Percentiles rank a stretch among this genome's conserved stretches.
phyloP scores from a whole-genome alignment of 2,888 invertebrate species.

The Temnothorax ravouxi region DNA sequence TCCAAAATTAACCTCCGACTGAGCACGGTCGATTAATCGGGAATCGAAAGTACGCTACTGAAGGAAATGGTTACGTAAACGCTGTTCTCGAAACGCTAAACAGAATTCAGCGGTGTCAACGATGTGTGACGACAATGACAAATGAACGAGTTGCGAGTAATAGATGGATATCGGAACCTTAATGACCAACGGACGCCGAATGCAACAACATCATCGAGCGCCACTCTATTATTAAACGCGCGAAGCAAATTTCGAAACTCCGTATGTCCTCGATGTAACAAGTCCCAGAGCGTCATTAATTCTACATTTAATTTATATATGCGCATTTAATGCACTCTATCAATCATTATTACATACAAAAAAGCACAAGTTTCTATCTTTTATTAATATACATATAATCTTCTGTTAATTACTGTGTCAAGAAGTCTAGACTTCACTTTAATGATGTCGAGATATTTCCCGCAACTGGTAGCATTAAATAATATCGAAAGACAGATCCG shows the following conservation, averaged over 20 bases:
- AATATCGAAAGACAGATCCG: neutral
- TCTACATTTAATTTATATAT: neutral
- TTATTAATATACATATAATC: neutral
- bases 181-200: constrained; percentile 31
- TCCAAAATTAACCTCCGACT: constrained; percentile 80
- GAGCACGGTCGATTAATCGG: constrained; percentile 74
- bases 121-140: constrained; percentile 53
- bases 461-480: too few relatives aligned
- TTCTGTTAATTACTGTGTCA: neutral
- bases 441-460: neutral
- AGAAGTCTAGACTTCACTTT: neutral
- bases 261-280: neutral
- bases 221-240: constrained; percentile 41
- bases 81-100: constrained; percentile 35
- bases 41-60: constrained; percentile 71
- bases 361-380: neutral
- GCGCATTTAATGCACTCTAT: neutral
- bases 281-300: neutral
- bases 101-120: constrained; percentile 50
- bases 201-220: constrained; percentile 47
- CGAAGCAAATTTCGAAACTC: constrained; percentile 24
- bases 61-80: constrained; percentile 65
- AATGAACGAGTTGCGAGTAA: constrained; percentile 50
- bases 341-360: neutral
- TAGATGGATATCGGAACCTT: constrained; percentile 44